phyloP scores from a whole-genome alignment of 2,113 vertebrate species.

The Halichoerus grypus region DNA sequence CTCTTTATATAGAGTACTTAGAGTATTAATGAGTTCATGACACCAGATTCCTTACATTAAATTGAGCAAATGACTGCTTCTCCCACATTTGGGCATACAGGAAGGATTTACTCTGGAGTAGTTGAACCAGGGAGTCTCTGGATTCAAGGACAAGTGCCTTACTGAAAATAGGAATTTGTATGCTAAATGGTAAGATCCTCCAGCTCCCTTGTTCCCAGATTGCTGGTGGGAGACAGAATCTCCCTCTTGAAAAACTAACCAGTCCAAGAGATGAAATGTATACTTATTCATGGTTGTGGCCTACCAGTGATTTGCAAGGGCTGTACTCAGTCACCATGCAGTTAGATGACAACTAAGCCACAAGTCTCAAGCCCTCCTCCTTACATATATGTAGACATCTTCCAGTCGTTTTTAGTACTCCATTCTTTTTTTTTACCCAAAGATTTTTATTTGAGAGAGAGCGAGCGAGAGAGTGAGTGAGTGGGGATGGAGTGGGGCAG shows the following conservation, averaged over 20 bases:
- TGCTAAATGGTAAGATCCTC: background rate
- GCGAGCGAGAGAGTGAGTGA: background rate
- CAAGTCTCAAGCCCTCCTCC: background rate
- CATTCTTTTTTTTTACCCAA: background rate
- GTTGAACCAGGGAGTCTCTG: background rate
- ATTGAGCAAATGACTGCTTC: background rate
- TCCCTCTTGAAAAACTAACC: background rate
- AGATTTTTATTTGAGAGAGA: background rate
- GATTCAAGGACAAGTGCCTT: background rate
- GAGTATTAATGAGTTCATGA: background rate
- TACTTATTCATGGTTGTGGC: background rate
- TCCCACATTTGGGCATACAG: background rate
- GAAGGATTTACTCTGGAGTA: background rate
- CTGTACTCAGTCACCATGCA: background rate
- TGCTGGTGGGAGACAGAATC: background rate
- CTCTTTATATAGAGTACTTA: background rate
- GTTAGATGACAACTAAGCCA: background rate
- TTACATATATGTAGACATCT: background rate
- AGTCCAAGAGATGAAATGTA: background rate
- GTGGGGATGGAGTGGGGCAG: background rate
- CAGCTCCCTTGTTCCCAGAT: background rate
- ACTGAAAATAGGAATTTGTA: background rate
- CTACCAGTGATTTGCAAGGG: background rate
- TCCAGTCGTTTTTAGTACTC: background rate
- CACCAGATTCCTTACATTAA: background rate